phyloP scores from a whole-genome alignment of 2,888 invertebrate genomes.

The Ornithoptera priamus region DNA sequence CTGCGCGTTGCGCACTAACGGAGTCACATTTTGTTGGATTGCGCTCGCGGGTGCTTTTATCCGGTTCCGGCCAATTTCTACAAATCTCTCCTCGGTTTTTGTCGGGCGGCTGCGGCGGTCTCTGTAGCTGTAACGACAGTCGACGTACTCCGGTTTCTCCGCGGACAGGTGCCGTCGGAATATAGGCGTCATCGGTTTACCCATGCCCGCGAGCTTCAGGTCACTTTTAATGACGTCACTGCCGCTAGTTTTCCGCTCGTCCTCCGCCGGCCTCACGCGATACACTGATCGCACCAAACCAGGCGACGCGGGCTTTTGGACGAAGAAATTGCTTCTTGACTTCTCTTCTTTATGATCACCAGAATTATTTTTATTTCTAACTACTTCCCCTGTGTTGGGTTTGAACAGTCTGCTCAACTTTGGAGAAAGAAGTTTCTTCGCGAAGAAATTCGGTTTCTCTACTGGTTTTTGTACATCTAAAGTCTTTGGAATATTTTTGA shows the following conservation, averaged over 20 bases:
- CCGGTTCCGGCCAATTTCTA: constrained; percentile 55
- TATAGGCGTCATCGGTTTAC: constrained; percentile 74
- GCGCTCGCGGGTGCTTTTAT: constrained; percentile 48
- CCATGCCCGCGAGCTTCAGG: constrained; percentile 63
- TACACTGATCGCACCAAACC: constrained; percentile 49
- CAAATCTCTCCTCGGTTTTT: constrained; percentile 40
- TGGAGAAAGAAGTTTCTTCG: constrained; percentile 67
- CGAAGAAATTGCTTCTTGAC: constrained; percentile 69
- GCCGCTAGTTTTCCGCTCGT: constrained; percentile 35
- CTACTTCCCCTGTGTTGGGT: constrained; percentile 54
- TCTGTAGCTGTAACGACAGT: constrained; percentile 66
- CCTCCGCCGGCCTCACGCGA: constrained; percentile 54
- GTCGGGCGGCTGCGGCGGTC: constrained; percentile 47
- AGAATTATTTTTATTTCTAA: constrained; percentile 44
- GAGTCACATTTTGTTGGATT: constrained; percentile 40
- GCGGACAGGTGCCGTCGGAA: constrained; percentile 57
- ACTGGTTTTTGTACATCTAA: constrained; percentile 38
- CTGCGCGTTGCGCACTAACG: constrained; percentile 44
- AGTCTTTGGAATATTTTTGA: constrained; percentile 53
- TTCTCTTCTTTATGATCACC: constrained; percentile 54
- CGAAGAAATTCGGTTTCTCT: constrained; percentile 62
- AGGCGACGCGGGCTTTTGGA: constrained; percentile 61
- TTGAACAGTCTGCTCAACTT: constrained; percentile 69
- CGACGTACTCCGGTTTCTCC: constrained; percentile 59
- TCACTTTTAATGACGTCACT: constrained; percentile 61